Evolutionary conservation across 2,888 invertebrate genomes (phyloP).

Genomic region (Lithodes maja): DNA sequence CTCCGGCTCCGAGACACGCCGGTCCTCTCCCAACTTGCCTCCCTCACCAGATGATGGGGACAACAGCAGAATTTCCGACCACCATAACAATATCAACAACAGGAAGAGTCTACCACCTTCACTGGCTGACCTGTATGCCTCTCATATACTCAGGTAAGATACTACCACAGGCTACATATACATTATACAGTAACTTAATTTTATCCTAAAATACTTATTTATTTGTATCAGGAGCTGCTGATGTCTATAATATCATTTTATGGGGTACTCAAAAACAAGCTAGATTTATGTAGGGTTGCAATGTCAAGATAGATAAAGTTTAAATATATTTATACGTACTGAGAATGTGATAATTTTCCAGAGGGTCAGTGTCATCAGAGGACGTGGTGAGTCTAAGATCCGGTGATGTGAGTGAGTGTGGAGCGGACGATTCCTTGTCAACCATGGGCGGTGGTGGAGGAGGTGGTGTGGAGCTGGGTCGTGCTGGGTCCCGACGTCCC

Average conservation of each 20-base stretch:
- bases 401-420: constrained; percentile 57
- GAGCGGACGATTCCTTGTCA: constrained; percentile 62
- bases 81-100: constrained; percentile 25
- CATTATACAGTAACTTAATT: too few relatives aligned
- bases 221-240: too few relatives aligned
- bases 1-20: constrained; percentile 68
- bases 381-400: constrained; percentile 64
- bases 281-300: too few relatives aligned
- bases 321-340: too few relatives aligned
- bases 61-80: neutral
- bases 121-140: constrained; percentile 39
- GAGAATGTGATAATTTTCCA: constrained; percentile 10
- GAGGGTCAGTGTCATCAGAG: constrained; percentile 68
- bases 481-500: constrained; percentile 66
- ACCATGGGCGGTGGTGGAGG: constrained; percentile 12
- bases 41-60: constrained; percentile 42
- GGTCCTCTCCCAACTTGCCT: constrained; percentile 51
- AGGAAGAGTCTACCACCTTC: constrained; percentile 63
- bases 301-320: too few relatives aligned
- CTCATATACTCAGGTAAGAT: constrained; percentile 53
- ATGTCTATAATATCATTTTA: too few relatives aligned
- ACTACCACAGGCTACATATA: too few relatives aligned
- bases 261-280: too few relatives aligned
- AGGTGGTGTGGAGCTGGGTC: constrained; percentile 54
- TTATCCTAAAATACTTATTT: too few relatives aligned